These are phyloP conservation scores for Chydorus sphaericus DNA, from an alignment of 2,888 invertebrate species.

Conservation along the genomic window DNA sequence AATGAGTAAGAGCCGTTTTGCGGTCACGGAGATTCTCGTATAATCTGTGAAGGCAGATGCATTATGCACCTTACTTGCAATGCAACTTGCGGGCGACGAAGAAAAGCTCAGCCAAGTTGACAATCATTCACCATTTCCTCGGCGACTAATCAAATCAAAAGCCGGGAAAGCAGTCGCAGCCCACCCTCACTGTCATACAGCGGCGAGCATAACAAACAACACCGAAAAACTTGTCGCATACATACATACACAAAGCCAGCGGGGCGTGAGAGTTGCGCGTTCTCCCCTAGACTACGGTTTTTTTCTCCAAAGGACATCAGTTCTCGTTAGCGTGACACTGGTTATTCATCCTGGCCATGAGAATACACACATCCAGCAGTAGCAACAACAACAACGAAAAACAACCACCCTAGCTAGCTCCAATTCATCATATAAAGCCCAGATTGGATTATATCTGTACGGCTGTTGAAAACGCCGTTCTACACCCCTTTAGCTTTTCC, in stretches of 20 bases:
- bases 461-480: neutral
- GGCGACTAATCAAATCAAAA: slow-evolving; percentile 1
- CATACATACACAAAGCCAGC: neutral
- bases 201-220: neutral
- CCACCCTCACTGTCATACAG: too few species aligned
- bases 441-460: neutral
- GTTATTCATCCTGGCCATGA: neutral
- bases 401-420: too few species aligned
- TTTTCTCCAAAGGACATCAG: neutral
- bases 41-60: too few species aligned
- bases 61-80: too few species aligned
- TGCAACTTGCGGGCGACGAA: neutral
- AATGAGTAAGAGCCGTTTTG: too few species aligned
- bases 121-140: slow-evolving; percentile 2
- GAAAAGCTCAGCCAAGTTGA: neutral
- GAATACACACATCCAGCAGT: neutral
- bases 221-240: neutral
- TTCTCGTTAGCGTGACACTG: slow-evolving; percentile 6
- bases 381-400: neutral
- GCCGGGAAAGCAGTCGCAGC: too few species aligned
- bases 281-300: neutral
- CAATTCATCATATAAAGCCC: slow-evolving; percentile 5
- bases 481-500: neutral
- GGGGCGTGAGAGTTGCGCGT: neutral
- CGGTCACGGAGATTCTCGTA: too few species aligned